These are phyloP conservation scores for Stegana nigrithorax DNA, from an alignment of 2,888 invertebrate species.

Conservation along the genomic window DNA sequence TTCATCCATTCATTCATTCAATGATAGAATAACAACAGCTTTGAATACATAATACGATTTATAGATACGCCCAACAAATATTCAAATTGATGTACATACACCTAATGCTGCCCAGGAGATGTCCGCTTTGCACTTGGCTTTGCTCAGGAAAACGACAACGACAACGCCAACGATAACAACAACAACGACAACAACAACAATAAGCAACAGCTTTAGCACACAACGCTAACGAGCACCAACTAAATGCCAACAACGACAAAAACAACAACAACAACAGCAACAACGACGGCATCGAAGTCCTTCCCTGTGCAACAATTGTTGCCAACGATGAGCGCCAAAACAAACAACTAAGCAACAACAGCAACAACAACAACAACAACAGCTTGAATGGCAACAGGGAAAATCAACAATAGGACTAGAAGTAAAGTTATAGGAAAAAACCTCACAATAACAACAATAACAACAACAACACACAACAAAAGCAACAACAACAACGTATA, in stretches of 20 bases:
- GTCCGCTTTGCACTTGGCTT: constrained; percentile 38
- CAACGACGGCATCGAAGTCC: constrained; percentile 28
- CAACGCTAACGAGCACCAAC: constrained; percentile 60
- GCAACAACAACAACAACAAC: constrained; percentile 25
- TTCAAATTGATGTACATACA: constrained; percentile 56
- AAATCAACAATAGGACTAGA: background rate
- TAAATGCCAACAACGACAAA: constrained; percentile 46
- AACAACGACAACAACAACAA: background rate
- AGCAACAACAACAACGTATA: background rate
- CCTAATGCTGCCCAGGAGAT: constrained; percentile 56
- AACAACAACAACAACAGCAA: too few relatives aligned
- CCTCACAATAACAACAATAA: constrained; percentile 32
- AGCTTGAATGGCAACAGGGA: constrained; percentile 26
- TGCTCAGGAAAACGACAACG: background rate
- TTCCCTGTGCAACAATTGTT: constrained; percentile 47
- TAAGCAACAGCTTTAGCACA: constrained; percentile 19
- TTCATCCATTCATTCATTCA: constrained; percentile 44
- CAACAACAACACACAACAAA: constrained; percentile 32
- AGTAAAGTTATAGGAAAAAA: background rate
- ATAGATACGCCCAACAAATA: constrained; percentile 57
- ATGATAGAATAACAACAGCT: constrained; percentile 43
- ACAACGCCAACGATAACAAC: background rate
- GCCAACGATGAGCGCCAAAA: constrained; percentile 61
- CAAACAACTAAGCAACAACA: constrained; percentile 40
- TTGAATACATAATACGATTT: constrained; percentile 60